Conservation (phyloP, 1,140 invertebrate genomes). For the Dendrolimus kikuchii region DNA sequence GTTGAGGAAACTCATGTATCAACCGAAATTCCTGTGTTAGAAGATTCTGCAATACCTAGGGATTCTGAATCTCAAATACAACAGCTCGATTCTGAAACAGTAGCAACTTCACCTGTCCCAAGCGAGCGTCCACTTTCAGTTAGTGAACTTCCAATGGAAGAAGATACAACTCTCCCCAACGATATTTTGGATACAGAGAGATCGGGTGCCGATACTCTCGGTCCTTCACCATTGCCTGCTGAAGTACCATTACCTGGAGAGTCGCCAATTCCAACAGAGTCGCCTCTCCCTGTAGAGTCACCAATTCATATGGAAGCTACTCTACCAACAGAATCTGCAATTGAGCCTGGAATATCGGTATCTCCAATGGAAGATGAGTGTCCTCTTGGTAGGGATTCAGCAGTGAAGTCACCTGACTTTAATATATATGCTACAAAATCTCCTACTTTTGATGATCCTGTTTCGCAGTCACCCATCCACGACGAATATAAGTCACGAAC, state of each 20-base stretch:
- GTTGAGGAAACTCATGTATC: conserved; percentile 2
- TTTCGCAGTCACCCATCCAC: no score
- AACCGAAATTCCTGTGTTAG: neutral
- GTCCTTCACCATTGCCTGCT: conserved; percentile 11
- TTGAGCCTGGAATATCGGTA: conserved; percentile 5
- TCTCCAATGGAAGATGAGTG: neutral
- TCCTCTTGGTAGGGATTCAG: conserved; percentile 2
- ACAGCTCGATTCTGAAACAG: no score
- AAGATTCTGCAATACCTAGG: no score
- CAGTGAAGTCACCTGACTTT: no score
- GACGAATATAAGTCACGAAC: no score
- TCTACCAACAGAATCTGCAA: conserved; percentile 1
- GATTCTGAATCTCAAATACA: no score
- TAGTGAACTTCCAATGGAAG: no score
- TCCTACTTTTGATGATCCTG: no score
- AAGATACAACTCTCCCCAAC: no score
- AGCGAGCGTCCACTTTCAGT: neutral
- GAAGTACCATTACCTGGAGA: conserved; percentile 23
- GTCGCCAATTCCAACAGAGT: conserved; percentile 20
- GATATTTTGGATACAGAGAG: no score
- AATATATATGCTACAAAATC: no score
- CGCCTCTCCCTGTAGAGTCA: conserved; percentile 4
- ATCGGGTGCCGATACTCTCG: neutral
- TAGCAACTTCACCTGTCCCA: neutral
- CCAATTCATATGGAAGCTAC: conserved; percentile 1